These are phyloP conservation scores for Protonemura montana DNA, from an alignment of 2,888 invertebrate genomes.

Conservation along the genomic window DNA sequence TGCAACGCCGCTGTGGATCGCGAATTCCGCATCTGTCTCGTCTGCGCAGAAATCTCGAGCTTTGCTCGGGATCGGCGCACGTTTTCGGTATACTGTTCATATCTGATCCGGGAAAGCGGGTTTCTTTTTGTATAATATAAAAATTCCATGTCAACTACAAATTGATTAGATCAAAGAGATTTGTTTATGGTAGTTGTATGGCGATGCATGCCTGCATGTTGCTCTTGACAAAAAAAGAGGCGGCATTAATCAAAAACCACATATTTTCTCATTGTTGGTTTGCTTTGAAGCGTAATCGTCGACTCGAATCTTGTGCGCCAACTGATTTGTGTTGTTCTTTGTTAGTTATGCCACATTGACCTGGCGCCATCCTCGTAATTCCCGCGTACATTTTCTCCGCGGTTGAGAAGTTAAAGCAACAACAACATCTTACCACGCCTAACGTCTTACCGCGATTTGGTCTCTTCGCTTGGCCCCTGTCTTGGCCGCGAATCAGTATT, in stretches of 20 bases:
- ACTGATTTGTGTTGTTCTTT: conserved; percentile 12
- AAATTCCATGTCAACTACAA: background rate
- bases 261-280: background rate
- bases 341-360: conserved; percentile 1
- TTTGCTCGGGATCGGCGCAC: background rate
- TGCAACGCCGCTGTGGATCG: background rate
- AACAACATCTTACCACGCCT: background rate
- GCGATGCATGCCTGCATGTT: background rate
- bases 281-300: background rate
- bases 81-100: background rate
- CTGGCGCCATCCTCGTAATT: background rate
- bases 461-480: too few relatives aligned
- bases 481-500: conserved; percentile 16
- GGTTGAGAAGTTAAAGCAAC: background rate
- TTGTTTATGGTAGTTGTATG: background rate
- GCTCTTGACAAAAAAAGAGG: background rate
- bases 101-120: background rate
- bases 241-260: conserved; percentile 1
- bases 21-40: background rate
- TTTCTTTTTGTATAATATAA: background rate
- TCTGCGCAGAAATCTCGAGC: background rate
- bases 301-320: background rate
- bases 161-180: background rate
- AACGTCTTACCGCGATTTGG: background rate
- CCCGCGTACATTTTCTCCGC: background rate